Percentiles rank a stretch among this genome's conserved stretches.
Evolutionary conservation across 2,888 invertebrate genomes (phyloP).

Genomic region (Dolichomitus sp.): DNA sequence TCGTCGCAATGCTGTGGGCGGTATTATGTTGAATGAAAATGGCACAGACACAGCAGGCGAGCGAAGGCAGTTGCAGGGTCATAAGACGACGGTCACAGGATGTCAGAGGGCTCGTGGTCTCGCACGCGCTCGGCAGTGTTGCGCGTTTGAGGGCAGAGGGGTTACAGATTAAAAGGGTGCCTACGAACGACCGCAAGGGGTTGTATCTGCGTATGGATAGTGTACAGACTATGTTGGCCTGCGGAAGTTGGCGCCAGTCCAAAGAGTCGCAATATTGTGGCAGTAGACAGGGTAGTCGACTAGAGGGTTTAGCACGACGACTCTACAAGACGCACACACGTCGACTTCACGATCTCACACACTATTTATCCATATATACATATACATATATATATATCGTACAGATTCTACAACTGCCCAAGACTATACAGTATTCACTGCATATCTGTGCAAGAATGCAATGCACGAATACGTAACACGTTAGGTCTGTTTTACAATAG

Average conservation of each 20-base stretch:
- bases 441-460: conserved; percentile 42
- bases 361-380: background rate
- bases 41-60: background rate
- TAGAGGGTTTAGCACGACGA: conserved; percentile 25
- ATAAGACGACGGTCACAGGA: conserved; percentile 41
- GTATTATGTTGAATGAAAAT: conserved; percentile 21
- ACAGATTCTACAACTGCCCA: background rate
- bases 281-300: conserved; percentile 44
- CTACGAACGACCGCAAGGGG: conserved; percentile 46
- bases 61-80: conserved; percentile 21
- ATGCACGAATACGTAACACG: conserved; percentile 43
- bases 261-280: conserved; percentile 60
- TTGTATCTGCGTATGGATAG: conserved; percentile 36
- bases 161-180: conserved; percentile 56
- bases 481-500: conserved; percentile 33
- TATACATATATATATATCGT: background rate
- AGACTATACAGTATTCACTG: conserved; percentile 3
- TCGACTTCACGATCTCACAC: conserved; percentile 26
- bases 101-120: conserved; percentile 1
- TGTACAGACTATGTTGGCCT: conserved; percentile 8
- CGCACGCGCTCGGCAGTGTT: background rate
- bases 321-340: conserved; percentile 39
- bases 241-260: conserved; percentile 53
- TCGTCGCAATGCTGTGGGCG: background rate
- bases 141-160: conserved; percentile 20